Conservation (phyloP, 2,113 vertebrate genomes). For the Dipodomys stephensi region DNA sequence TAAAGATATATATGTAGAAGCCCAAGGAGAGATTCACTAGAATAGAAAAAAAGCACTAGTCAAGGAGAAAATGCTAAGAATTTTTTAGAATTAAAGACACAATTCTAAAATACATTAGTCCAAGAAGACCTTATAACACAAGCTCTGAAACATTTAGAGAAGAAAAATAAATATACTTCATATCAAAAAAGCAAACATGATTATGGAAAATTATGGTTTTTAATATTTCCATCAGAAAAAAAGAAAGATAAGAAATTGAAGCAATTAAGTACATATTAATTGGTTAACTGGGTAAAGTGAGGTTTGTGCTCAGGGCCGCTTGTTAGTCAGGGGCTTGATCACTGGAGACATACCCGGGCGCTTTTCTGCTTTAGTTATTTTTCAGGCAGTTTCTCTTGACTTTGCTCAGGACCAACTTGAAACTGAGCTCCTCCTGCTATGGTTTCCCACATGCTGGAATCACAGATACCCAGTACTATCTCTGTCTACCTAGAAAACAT, state of each 20-base stretch:
- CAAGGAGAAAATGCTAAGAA: not conserved
- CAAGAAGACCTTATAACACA: not conserved
- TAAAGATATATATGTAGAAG: not conserved
- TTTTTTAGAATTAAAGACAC: slow-evolving; percentile 6
- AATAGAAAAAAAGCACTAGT: not conserved
- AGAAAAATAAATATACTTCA: not conserved
- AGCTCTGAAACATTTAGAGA: slow-evolving; percentile 34
- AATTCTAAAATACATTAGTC: slow-evolving; percentile 7
- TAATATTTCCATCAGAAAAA: not conserved
- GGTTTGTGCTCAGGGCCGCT: no score
- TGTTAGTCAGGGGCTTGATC: no score
- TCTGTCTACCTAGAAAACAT: no score
- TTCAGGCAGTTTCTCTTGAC: no score
- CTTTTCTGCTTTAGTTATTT: no score
- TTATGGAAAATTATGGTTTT: not conserved
- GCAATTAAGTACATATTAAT: not conserved
- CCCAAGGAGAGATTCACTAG: not conserved
- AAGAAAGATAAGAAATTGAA: slow-evolving; percentile 8
- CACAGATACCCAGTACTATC: no score
- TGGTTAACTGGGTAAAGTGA: no score
- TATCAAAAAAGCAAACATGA: not conserved
- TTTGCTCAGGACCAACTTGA: no score
- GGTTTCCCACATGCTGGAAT: no score
- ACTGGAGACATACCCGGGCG: no score
- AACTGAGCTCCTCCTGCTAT: no score